Evolutionary conservation across 2,888 invertebrate genomes (phyloP), one percentile per base, ranked within the genome.

Genomic region (Poecilobothrus nobilitatus): DNA sequence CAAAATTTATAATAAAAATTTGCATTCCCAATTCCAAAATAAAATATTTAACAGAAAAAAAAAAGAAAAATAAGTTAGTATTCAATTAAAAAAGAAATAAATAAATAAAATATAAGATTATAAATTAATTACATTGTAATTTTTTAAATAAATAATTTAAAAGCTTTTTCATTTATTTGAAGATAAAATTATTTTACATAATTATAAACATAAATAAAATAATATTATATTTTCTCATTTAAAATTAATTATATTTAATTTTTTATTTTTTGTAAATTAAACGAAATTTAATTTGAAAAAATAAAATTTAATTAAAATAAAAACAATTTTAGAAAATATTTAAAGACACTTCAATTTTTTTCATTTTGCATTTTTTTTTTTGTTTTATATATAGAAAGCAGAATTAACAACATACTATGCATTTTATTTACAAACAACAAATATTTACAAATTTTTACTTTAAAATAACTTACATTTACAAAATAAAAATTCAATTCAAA

Each of bases 11-110:
- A 53, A 53, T 27, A 27, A 27, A 27, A 27, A 27, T 27, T 53
- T 53, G 53, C 53, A 53, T 53, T 53, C 53, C 53, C 53, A 53
- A 53, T 53, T 53, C 53, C n/a, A 53, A 18, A 53, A 53, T 53
- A 18, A 27, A 27, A 18, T 53, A 53, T 10, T 37, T 37, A 37
- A n/a, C 7, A 53, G 2, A 53, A 53, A 53, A 53, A 53, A 53
- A 53, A 53, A 53, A 53, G n/a, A 53, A 18, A 2, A 53, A 53
- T 53, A 53, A 53, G 18, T 18, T 9, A 12, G 18, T 53, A 53
- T 12, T 53, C 15, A 53, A 53, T 53, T 2, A 12, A 18, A 18
- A 18, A 53, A 53, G 18, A 18, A 53, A 53, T 12, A n/a, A n/a
- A 8, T 37, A 37, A 37, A 37, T 10, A 27, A 41, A 41, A 41